Evolutionary conservation across 2,797 vertebrate species (phyloP).

Genomic region (Tinamus major): DNA sequence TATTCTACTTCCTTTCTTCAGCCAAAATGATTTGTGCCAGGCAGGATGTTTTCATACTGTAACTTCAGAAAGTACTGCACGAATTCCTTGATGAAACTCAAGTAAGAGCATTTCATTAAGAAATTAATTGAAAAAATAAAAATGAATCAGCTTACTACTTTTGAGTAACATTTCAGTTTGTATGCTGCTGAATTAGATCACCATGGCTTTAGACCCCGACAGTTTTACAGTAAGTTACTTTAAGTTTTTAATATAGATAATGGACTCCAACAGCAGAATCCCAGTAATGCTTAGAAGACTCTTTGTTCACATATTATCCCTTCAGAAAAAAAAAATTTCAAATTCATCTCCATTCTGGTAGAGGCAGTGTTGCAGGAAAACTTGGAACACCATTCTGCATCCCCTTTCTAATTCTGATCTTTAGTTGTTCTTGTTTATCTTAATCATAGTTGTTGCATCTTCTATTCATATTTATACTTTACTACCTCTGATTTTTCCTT

Average conservation of each 20-base stretch:
- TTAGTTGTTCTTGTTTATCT: neutral
- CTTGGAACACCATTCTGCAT: neutral
- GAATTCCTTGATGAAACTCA: neutral
- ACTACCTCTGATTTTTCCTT: neutral
- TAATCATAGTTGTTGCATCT: neutral
- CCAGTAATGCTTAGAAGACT: neutral
- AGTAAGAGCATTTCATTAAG: neutral
- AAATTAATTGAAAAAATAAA: neutral
- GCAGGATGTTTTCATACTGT: conserved; percentile 1
- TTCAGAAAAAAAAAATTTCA: neutral
- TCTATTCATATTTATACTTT: neutral
- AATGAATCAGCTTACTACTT: neutral
- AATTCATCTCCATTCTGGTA: neutral
- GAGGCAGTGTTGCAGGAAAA: neutral
- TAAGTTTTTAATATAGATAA: neutral
- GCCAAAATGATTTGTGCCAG: neutral
- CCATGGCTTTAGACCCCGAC: neutral
- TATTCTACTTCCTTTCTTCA: neutral
- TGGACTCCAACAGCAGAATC: neutral
- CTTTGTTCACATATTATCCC: neutral
- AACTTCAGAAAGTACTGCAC: neutral
- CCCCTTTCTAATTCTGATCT: neutral
- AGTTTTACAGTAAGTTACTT: neutral
- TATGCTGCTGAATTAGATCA: neutral
- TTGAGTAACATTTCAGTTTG: neutral